phyloP scores from a whole-genome alignment of 2,888 invertebrate species.

The Tenthredo amoena region DNA sequence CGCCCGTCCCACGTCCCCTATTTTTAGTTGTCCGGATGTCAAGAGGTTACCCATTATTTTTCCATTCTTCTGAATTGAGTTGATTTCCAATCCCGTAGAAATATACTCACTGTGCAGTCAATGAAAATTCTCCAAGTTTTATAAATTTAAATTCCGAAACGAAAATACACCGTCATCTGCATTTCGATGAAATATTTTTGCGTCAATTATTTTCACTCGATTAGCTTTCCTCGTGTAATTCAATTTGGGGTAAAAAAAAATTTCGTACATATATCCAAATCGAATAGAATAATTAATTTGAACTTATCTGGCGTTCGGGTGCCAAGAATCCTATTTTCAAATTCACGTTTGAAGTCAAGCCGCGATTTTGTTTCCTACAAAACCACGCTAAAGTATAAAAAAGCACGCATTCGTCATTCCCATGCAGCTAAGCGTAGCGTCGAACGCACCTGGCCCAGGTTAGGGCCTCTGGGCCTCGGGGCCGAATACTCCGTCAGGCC shows the following conservation, averaged over 20 bases:
- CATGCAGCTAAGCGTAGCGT: constrained; percentile 64
- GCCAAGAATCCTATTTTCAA: neutral
- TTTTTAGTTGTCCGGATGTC: neutral
- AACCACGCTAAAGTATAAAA: constrained; percentile 38
- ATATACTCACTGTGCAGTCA: neutral
- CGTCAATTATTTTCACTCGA: neutral
- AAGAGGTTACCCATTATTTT: constrained; percentile 37
- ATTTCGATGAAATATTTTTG: neutral
- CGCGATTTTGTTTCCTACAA: constrained; percentile 24
- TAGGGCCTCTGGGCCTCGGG: constrained; percentile 36
- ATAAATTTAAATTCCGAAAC: neutral
- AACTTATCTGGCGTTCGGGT: neutral
- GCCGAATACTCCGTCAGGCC: constrained; percentile 46
- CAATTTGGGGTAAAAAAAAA: neutral
- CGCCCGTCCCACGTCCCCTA: constrained; percentile 14
- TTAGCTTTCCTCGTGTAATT: neutral
- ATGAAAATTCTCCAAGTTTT: neutral
- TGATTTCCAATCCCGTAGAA: neutral
- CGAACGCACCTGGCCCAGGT: constrained; percentile 61
- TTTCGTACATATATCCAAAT: neutral
- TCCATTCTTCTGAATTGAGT: neutral
- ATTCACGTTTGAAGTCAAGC: constrained; percentile 1
- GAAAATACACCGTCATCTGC: neutral
- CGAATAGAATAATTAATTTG: neutral
- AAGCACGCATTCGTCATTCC: constrained; percentile 60